Evolutionary conservation across 2,888 invertebrate species (phyloP), one percentile per base, ranked within the genome.

Genomic region (Drosophila suboccidentalis): DNA sequence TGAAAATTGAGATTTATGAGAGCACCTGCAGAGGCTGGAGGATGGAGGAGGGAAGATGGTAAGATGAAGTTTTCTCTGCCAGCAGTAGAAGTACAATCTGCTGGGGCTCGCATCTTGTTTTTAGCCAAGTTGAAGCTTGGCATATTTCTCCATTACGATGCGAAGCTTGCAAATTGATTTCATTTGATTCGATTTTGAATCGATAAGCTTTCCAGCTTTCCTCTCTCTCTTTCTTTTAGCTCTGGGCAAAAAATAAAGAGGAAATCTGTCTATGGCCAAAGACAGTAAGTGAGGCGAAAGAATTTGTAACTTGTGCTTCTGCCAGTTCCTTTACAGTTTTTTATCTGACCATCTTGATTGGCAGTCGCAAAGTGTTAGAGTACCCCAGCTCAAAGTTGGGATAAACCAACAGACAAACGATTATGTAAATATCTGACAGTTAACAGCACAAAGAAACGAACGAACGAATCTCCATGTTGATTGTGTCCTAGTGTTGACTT

Each of bases 121-220:
- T 78, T 73, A 26, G 55, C 70, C 72, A 72, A 81, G 82, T 61
- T 85, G 63, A 60, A 78, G 70, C 82, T 86, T 83, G 80, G 88
- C 86, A 83, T 88, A 83, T 83, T 83, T 83, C 83, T 87, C 88
- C 82, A 83, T 87, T 83, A 85, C 88, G 82, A 63, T 26, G 50
- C 63, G 65, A 61, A 71, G 80, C 80, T 77, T 72, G 83, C 88
- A 83, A 83, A 83, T 83, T 83, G 88, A 83, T 83, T 83, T 83
- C 88, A 87, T 87, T 87, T 87, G 83, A 85, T 83, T 83, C 86
- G 82, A 83, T 83, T 83, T 85, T 71, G 82, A 79, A 82, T 82
- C 88, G 88, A 83, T 83, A 83, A 83, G 88, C 85, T 66, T 51
- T 60, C 46, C 53, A 50, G 59, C 15, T 19, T 19, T 36, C n/a